Base-by-base conservation (phyloP, 2,113 vertebrate species). In the Sinocyclocheilus grahami region DNA sequence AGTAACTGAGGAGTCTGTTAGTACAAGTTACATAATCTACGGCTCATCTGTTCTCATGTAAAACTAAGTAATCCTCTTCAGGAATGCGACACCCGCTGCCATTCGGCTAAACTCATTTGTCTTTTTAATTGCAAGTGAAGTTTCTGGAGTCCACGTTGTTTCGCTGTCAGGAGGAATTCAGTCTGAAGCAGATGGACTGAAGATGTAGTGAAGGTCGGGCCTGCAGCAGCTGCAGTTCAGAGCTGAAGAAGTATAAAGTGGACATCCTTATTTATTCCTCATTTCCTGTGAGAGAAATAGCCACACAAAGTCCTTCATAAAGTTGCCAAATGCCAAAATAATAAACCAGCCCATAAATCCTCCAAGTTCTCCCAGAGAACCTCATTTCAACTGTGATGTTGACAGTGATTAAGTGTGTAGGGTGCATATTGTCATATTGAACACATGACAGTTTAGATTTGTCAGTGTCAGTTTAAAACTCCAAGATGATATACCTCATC, bases 191-290 rank as follows among this genome's bases (percentile, higher is more conserved):
- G 71, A 46, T 74, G 71, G 5, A 46, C 22, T 46, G 39, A 75
- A 42, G 71, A 12, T 42, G 37, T 20, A 42, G 11, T 42, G 71
- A 74, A 72, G 69, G 16, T 72, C 9, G 0, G 10, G 37, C 9
- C 20, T 42, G 72, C 10, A 7, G 39, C 72, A 75, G 72, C 72
- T 46, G 72, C 20, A n/a, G 72, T 24, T 11, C 39, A 14, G 67
- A 71, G 39, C 11, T 46, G 7, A 0, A 74, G 14, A 46, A 46
- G 37, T 24, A 46, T 46, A 46, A 24, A 75, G 72, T 46, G 37
- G 39, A 75, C 72, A 48, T 75, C 72, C 72, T 75, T 75, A 75
- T 48, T 75, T 24, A 48, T 75, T 46, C 72, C 72, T 48, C 72
- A 75, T 75, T 75, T 75, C 72, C 39, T 46, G 22, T 7, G 39